phyloP scores from a whole-genome alignment of 2,888 invertebrate genomes.

The Onchidella celtica region DNA sequence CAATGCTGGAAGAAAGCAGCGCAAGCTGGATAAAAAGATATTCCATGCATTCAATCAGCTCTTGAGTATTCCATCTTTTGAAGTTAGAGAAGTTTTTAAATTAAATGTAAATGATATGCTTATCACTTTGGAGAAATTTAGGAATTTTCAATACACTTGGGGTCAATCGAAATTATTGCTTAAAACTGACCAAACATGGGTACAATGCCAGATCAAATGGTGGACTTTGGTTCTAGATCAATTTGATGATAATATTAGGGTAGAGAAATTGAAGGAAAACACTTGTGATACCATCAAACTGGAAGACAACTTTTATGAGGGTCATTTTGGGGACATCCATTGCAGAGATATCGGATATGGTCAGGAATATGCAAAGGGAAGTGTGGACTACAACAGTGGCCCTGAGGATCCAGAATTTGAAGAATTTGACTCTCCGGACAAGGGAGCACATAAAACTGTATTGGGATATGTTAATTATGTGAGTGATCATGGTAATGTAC shows the following conservation, averaged over 20 bases:
- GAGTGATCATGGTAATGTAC: neutral
- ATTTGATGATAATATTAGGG: neutral
- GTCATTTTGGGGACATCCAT: neutral
- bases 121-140: neutral
- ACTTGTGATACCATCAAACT: constrained; percentile 21
- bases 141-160: constrained; percentile 18
- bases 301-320: constrained; percentile 16
- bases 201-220: constrained; percentile 26
- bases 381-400: neutral
- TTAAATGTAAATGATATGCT: neutral
- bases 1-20: constrained; percentile 30
- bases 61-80: constrained; percentile 16
- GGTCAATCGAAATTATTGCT: constrained; percentile 14
- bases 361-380: neutral
- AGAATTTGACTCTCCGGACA: neutral
- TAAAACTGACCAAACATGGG: constrained; percentile 31
- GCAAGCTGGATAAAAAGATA: constrained; percentile 18
- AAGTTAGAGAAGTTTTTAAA: neutral
- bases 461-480: neutral
- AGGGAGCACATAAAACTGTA: constrained; percentile 4
- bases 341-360: neutral
- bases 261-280: constrained; percentile 6
- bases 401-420: neutral
- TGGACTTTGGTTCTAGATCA: constrained; percentile 14
- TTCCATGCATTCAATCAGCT: constrained; percentile 22